phyloP scores from a whole-genome alignment of 1,140 invertebrate genomes.

The Bombyx mandarina region DNA sequence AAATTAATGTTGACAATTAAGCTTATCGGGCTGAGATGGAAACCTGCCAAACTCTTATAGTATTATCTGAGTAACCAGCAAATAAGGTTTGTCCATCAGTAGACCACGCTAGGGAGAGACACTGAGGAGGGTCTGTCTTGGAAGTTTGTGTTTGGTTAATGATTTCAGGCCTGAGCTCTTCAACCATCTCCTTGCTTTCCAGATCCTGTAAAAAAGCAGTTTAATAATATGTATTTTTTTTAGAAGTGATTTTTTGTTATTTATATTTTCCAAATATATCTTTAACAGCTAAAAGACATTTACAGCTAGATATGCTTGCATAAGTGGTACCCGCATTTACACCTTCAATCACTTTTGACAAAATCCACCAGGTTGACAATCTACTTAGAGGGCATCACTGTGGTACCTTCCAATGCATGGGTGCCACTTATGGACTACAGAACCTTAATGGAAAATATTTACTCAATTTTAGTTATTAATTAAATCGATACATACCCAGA shows the following conservation, averaged over 20 bases:
- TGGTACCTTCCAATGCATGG: too few relatives aligned
- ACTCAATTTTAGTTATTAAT: neutral
- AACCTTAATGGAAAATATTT: too few relatives aligned
- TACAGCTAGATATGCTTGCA: too few relatives aligned
- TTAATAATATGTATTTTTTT: too few relatives aligned
- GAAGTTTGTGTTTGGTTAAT: slow-evolving; percentile 76
- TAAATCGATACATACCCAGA: slow-evolving; percentile 80
- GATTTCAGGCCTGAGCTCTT: slow-evolving; percentile 97
- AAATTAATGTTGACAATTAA: slow-evolving; percentile 35
- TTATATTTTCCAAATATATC: too few relatives aligned
- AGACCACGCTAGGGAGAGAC: slow-evolving; percentile 98
- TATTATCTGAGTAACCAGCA: slow-evolving; percentile 98
- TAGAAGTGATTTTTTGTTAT: too few relatives aligned
- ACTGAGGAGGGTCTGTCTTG: slow-evolving; percentile 94
- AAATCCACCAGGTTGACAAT: too few relatives aligned
- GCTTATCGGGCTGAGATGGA: slow-evolving; percentile 82
- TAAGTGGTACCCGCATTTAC: too few relatives aligned
- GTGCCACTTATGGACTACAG: too few relatives aligned
- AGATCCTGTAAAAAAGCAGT: slow-evolving; percentile 80
- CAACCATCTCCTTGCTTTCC: slow-evolving; percentile 99
- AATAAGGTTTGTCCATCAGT: slow-evolving; percentile 99
- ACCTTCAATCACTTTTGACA: too few relatives aligned
- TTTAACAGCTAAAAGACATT: too few relatives aligned
- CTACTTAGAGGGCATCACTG: too few relatives aligned
- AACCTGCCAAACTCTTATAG: slow-evolving; percentile 99